Percentiles rank a stretch among this genome's conserved stretches.
Evolutionary conservation across 2,113 vertebrate species (phyloP).

Genomic region (Epinephelus fuscoguttatus): DNA sequence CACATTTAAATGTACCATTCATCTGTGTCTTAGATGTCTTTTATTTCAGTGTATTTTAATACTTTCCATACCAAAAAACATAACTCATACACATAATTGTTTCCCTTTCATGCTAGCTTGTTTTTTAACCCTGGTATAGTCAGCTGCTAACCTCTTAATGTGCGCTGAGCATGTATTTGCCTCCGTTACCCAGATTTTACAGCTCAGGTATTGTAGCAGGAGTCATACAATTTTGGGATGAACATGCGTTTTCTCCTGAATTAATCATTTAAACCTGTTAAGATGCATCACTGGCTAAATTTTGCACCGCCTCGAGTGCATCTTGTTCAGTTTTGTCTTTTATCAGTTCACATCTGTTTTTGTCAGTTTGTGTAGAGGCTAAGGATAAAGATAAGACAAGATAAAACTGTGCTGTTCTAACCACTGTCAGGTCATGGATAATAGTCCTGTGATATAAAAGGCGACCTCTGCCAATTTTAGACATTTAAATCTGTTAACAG

Average conservation of each 20-base stretch:
- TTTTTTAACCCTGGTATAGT: constrained; percentile 21
- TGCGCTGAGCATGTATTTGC: background rate
- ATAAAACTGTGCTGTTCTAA: background rate
- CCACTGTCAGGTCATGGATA: background rate
- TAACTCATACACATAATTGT: background rate
- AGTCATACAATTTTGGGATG: background rate
- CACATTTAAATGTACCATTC: background rate
- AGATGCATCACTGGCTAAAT: background rate
- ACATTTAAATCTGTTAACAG: background rate
- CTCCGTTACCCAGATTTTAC: background rate
- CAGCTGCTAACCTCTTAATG: background rate
- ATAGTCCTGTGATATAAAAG: background rate
- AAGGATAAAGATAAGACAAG: background rate
- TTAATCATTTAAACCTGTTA: background rate
- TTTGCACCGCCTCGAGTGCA: background rate
- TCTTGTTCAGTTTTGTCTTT: background rate
- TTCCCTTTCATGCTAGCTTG: constrained; percentile 13
- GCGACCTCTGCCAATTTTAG: background rate
- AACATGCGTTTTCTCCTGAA: background rate
- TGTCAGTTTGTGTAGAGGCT: background rate
- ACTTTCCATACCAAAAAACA: background rate
- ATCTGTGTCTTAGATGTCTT: background rate
- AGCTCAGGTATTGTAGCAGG: too few relatives aligned
- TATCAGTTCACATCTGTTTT: background rate
- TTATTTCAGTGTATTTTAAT: background rate